These are phyloP conservation scores for Novumbra hubbsi DNA, from an alignment of 2,797 vertebrate genomes.

Conservation along the genomic window DNA sequence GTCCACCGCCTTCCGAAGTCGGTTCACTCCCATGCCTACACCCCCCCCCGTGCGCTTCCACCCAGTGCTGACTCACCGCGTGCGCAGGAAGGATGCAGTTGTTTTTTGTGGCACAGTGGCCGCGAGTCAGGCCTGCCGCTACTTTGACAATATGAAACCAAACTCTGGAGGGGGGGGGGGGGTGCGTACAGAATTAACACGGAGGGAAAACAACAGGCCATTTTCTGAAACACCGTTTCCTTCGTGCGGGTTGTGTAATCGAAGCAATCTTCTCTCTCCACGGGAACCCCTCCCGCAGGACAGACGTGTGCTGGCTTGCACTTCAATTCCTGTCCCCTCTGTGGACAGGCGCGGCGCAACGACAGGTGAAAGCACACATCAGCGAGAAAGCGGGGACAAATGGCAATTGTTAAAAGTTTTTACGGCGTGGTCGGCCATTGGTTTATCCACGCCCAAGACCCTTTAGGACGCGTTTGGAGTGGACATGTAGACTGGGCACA, in stretches of 20 bases:
- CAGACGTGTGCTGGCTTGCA: background rate
- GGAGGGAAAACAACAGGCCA: background rate
- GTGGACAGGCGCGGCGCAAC: background rate
- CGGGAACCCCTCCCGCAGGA: background rate
- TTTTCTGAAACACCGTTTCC: background rate
- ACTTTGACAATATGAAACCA: constrained; percentile 38
- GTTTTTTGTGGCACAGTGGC: constrained; percentile 62
- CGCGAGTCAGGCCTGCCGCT: constrained; percentile 1
- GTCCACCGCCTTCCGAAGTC: constrained; percentile 51
- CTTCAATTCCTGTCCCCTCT: background rate
- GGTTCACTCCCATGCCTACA: constrained; percentile 38
- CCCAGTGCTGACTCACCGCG: constrained; percentile 67
- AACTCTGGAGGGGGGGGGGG: constrained; percentile 25
- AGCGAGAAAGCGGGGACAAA: background rate
- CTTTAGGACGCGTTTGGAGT: background rate
- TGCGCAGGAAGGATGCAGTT: constrained; percentile 78
- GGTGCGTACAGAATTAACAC: constrained; percentile 22
- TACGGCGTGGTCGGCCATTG: background rate
- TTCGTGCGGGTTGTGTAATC: background rate
- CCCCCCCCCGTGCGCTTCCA: constrained; percentile 5
- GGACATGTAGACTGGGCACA: background rate
- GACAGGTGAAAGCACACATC: background rate
- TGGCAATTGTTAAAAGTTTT: background rate
- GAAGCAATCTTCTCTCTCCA: background rate
- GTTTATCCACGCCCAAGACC: background rate